These are phyloP conservation scores for Amphiduros pacificus DNA, from an alignment of 2,888 invertebrate genomes.

Conservation along the genomic window DNA sequence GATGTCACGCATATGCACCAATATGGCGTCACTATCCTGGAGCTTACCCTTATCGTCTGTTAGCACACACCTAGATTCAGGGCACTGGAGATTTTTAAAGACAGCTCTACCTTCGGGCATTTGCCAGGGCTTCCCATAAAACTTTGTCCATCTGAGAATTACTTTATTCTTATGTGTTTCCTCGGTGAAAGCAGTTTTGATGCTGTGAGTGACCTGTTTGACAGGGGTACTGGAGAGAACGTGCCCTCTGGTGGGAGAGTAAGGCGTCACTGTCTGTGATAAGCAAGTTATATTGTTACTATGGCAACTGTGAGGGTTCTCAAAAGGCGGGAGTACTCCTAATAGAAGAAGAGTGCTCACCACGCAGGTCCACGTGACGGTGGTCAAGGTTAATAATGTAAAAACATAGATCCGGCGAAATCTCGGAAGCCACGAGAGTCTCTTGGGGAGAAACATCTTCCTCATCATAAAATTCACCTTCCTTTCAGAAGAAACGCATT, in stretches of 20 bases:
- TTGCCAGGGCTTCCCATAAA: conserved; percentile 12
- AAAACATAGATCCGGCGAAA: conserved; percentile 11
- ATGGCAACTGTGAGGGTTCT: neutral
- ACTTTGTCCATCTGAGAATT: conserved; percentile 16
- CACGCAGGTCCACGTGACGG: conserved; percentile 15
- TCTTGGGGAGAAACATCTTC: too few relatives aligned
- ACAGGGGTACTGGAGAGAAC: neutral
- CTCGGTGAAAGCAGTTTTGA: too few relatives aligned
- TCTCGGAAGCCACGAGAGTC: too few relatives aligned
- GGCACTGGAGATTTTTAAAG: conserved; percentile 7
- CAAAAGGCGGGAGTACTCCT: conserved; percentile 7
- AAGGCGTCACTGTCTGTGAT: neutral
- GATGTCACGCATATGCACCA: conserved; percentile 16
- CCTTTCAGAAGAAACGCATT: too few relatives aligned
- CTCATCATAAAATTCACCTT: too few relatives aligned
- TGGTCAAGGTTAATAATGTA: conserved; percentile 10
- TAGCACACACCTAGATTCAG: conserved; percentile 1
- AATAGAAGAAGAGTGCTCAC: conserved; percentile 4
- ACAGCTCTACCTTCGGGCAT: conserved; percentile 2
- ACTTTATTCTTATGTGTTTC: conserved; percentile 3
- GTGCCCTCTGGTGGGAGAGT: neutral
- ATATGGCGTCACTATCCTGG: conserved; percentile 6
- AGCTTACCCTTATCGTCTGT: conserved; percentile 1
- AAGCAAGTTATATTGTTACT: neutral
- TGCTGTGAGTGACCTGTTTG: neutral